phyloP scores from a whole-genome alignment of 2,113 vertebrate genomes.

The Nipponia nippon region DNA sequence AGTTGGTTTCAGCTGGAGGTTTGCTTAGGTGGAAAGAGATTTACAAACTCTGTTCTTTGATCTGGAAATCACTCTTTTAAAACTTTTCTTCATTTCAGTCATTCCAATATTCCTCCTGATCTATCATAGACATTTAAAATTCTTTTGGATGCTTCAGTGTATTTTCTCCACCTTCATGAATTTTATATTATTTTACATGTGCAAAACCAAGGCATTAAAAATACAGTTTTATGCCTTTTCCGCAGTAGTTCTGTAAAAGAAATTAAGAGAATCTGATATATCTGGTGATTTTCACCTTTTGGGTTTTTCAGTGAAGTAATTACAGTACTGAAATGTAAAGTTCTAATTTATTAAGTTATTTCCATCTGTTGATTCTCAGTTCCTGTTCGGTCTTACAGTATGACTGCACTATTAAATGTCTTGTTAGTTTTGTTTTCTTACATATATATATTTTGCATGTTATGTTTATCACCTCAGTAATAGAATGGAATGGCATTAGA shows the following conservation, averaged over 20 bases:
- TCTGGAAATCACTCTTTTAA: neutral
- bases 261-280: neutral
- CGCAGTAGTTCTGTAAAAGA: neutral
- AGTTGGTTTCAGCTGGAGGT: neutral
- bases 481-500: neutral
- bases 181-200: constrained; percentile 7
- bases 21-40: neutral
- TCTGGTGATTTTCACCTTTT: neutral
- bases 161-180: constrained; percentile 6
- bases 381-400: neutral
- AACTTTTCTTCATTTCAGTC: neutral
- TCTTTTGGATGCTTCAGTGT: neutral
- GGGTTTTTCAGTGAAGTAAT: neutral
- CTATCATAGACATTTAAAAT: neutral
- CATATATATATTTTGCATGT: neutral
- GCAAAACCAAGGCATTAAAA: constrained; percentile 2
- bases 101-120: neutral
- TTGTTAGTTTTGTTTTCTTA: neutral
- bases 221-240: neutral
- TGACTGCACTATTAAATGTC: neutral
- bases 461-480: neutral
- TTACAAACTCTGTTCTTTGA: neutral
- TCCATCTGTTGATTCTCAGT: neutral
- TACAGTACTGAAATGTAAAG: neutral
- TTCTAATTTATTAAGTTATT: neutral